Conservation (phyloP, 1,140 invertebrate species). For the Aporrectodea caliginosa region DNA sequence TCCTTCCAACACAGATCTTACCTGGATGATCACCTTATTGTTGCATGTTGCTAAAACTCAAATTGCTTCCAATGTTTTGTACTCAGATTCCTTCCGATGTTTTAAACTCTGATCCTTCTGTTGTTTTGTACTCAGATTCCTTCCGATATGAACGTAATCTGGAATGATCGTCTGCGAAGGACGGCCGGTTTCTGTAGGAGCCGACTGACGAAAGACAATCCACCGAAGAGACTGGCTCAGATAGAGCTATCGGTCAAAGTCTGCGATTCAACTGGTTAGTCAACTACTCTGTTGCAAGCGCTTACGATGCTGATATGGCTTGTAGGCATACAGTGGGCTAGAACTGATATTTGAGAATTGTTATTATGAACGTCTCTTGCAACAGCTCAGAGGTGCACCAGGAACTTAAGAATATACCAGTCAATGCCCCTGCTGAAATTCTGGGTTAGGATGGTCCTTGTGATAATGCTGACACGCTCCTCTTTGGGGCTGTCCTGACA, state of each 20-base stretch:
- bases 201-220: constrained; percentile 47
- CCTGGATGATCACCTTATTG: neutral
- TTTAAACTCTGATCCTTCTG: neutral
- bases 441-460: neutral
- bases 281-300: neutral
- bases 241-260: constrained; percentile 65
- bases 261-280: constrained; percentile 48
- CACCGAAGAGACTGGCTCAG: constrained; percentile 53
- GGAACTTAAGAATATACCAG: neutral
- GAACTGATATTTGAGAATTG: neutral
- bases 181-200: constrained; percentile 71
- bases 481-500: neutral
- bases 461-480: neutral
- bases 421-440: neutral
- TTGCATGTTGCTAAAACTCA: neutral
- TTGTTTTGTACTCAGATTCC: constrained; percentile 56
- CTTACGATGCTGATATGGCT: neutral
- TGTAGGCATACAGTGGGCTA: neutral
- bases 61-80: neutral
- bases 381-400: neutral
- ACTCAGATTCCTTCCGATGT: neutral
- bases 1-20: neutral
- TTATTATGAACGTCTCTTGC: neutral
- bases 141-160: constrained; percentile 65
- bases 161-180: constrained; percentile 69